A percentile compares a stretch with the other conserved stretches of the same genome.
phyloP scores from a whole-genome alignment of 2,113 vertebrate genomes.

The Thamnophis sirtalis region DNA sequence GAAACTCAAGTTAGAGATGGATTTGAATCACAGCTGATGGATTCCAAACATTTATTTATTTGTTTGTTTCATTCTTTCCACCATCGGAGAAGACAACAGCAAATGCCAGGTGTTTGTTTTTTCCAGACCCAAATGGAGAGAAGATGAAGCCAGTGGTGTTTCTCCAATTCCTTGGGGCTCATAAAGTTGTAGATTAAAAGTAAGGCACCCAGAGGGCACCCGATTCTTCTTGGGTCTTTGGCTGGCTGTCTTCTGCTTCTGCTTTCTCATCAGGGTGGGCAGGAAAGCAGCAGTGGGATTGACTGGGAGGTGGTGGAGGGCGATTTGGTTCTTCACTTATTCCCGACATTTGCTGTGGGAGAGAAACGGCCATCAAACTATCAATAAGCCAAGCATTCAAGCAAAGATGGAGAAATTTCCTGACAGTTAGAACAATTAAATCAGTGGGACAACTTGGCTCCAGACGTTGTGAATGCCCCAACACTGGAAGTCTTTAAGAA shows the following conservation, averaged over 20 bases:
- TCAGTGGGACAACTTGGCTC: too few species aligned
- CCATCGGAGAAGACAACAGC: background rate
- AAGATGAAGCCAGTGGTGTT: background rate
- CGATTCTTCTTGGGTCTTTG: background rate
- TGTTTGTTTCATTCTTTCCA: background rate
- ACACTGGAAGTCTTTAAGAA: too few species aligned
- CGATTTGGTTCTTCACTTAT: background rate
- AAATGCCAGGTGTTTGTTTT: background rate
- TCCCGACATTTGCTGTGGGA: background rate
- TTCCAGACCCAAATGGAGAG: background rate
- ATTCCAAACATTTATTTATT: background rate
- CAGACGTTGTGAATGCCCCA: too few species aligned
- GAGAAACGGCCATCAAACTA: background rate
- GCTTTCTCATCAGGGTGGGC: background rate
- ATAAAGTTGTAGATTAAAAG: background rate
- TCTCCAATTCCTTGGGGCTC: background rate
- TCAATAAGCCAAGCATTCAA: background rate
- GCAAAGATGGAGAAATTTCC: background rate
- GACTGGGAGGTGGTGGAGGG: background rate
- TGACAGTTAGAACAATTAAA: too few species aligned
- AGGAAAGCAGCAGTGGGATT: background rate
- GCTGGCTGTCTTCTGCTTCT: background rate
- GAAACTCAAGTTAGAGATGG: background rate
- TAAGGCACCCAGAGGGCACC: background rate
- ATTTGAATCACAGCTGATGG: background rate